Base-by-base conservation (phyloP, 2,888 invertebrate species). In the Oscheius onirici region DNA sequence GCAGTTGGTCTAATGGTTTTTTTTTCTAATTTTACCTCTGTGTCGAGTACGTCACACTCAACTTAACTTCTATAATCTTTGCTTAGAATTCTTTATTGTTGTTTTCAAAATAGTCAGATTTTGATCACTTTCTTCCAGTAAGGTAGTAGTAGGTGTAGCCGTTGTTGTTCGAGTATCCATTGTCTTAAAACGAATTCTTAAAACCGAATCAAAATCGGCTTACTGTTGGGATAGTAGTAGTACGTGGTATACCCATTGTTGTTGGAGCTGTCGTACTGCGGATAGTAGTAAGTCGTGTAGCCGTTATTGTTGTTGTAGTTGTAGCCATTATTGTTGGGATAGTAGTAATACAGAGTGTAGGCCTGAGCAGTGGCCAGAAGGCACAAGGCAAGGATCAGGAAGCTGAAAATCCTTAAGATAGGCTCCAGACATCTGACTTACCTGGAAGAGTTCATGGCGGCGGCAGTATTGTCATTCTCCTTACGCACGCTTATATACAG, bases 271-370 rank as follows among this genome's bases (percentile, higher is more conserved):
- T 55, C 22, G 54, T 55, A 55, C 2, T 55, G 22, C 34, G 54
- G 54, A 26, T 68, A 68, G 44, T 68, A 68, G 43, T 54, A 68
- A n/a, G 54, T 55, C 1, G 68, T 68, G 44, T 68, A 51, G 1
- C 60, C 60, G 40, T 58, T 58, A 6, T 54, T 40, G 55, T 41
- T 41, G 54, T 44, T 67, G n/a, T 17, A 17, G 10, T 22, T 22
- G 22, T 49, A 20, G 49, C 22, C 22, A n/a, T 8, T 61, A 17
- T 52, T 67, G 55, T 17, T 54, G 2, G 67, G 67, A 24, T 68
- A 68, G 44, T 68, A 68, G 46, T 68, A 68, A 24, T 68, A 68
- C 20, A 34, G 58, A 28, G 44, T 28, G 22, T 69, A 49, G 40
- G 69, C 69, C 41, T 69, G 58, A 34, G 49, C 22, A 28, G 49